These are phyloP conservation scores for Agrochola lychnidis DNA, from an alignment of 2,888 invertebrate genomes.

Conservation along the genomic window DNA sequence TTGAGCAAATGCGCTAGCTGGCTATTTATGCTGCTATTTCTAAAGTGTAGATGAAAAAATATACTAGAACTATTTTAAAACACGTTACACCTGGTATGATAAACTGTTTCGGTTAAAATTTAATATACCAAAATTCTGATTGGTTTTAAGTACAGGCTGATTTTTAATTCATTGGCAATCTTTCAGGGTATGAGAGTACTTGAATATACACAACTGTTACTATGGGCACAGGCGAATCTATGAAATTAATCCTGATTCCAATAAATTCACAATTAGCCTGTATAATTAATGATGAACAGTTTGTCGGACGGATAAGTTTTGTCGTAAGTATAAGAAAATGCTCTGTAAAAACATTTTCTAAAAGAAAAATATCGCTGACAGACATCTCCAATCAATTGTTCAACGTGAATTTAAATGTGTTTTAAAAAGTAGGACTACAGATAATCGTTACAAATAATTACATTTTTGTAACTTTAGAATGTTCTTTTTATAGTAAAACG, in stretches of 20 bases:
- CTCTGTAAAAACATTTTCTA: not conserved
- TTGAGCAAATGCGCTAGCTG: slow-evolving; percentile 59
- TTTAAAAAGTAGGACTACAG: not conserved
- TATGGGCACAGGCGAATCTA: not conserved
- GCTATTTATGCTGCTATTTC: slow-evolving; percentile 45
- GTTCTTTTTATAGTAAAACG: not conserved
- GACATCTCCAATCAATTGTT: not conserved
- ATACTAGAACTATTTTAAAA: slow-evolving; percentile 23
- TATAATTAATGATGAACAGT: not conserved
- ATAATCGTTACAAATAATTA: not conserved
- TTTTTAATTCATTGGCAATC: not conserved
- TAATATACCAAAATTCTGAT: slow-evolving; percentile 5
- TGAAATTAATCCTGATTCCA: not conserved
- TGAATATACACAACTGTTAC: not conserved
- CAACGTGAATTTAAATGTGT: not conserved
- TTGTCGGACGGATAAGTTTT: slow-evolving; percentile 36
- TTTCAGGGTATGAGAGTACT: not conserved
- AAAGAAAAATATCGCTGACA: not conserved
- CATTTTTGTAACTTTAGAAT: not conserved
- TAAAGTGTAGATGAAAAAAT: slow-evolving; percentile 37
- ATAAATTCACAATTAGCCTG: not conserved
- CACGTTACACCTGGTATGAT: not conserved
- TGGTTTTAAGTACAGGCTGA: slow-evolving; percentile 1
- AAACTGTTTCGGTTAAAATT: slow-evolving; percentile 4
- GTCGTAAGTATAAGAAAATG: not conserved